phyloP scores from a whole-genome alignment of 2,888 invertebrate species.

The Platerodrilus igneus region DNA sequence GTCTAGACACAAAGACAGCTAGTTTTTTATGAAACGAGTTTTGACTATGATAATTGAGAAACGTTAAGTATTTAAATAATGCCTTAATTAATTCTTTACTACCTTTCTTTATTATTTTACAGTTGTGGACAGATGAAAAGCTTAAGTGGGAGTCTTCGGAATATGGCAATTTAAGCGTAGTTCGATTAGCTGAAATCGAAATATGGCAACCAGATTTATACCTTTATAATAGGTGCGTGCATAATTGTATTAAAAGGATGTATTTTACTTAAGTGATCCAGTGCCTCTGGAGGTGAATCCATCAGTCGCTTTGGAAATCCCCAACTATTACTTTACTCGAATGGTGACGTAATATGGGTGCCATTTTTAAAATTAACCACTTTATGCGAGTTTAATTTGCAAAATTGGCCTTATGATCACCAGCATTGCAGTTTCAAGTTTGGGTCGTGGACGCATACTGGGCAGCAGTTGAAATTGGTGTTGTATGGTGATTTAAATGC shows the following conservation, averaged over 20 bases:
- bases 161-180: constrained; percentile 58
- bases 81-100: too few species aligned
- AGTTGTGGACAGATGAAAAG: constrained; percentile 73
- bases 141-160: constrained; percentile 65
- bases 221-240: constrained; percentile 70
- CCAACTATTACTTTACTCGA: constrained; percentile 49
- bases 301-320: constrained; percentile 57
- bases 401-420: constrained; percentile 70
- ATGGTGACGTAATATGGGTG: constrained; percentile 60
- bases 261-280: not conserved
- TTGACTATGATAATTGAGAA: too few species aligned
- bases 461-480: constrained; percentile 55
- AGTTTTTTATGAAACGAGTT: too few species aligned
- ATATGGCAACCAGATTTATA: constrained; percentile 76
- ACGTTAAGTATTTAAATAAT: too few species aligned
- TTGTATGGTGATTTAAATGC: too few species aligned
- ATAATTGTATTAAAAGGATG: too few species aligned
- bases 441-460: constrained; percentile 67
- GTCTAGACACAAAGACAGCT: too few species aligned
- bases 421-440: constrained; percentile 65
- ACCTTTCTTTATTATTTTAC: too few species aligned
- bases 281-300: constrained; percentile 50
- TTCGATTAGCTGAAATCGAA: constrained; percentile 64
- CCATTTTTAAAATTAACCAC: constrained; percentile 63
- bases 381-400: constrained; percentile 63